Conservation (phyloP, 2,113 vertebrate species). For the Actenoides lindsayi region DNA sequence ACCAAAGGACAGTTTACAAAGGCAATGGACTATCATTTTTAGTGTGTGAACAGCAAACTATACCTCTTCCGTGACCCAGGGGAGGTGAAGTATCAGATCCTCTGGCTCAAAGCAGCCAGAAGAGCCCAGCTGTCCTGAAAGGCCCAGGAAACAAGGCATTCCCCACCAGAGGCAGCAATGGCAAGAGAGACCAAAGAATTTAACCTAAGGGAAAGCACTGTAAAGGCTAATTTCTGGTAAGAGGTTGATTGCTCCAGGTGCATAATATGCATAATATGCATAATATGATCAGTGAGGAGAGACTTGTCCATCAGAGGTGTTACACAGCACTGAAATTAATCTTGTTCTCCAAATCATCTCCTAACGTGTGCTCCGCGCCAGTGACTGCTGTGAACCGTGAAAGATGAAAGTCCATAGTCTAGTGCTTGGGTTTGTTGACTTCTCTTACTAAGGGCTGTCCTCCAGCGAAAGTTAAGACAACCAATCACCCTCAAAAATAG, state of each 20-base stretch:
- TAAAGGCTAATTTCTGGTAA: neutral
- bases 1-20: neutral
- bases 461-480: neutral
- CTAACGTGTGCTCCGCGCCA: neutral
- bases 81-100: neutral
- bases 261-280: neutral
- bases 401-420: neutral
- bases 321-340: neutral
- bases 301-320: neutral
- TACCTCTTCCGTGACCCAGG: neutral
- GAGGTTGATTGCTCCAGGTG: neutral
- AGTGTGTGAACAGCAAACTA: neutral
- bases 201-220: neutral
- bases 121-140: neutral
- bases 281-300: neutral
- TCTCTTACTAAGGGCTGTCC: neutral
- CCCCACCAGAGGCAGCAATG: neutral
- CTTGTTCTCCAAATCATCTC: neutral
- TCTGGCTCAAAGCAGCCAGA: neutral
- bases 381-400: neutral
- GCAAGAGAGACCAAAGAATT: neutral
- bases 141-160: neutral
- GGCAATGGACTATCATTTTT: neutral
- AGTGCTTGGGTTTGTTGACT: neutral
- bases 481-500: neutral